Percentiles rank a stretch among this genome's conserved stretches.
These are phyloP conservation scores for Melanotaenia maccullochi DNA, from an alignment of 2,797 vertebrate genomes.

Conservation along the genomic window DNA sequence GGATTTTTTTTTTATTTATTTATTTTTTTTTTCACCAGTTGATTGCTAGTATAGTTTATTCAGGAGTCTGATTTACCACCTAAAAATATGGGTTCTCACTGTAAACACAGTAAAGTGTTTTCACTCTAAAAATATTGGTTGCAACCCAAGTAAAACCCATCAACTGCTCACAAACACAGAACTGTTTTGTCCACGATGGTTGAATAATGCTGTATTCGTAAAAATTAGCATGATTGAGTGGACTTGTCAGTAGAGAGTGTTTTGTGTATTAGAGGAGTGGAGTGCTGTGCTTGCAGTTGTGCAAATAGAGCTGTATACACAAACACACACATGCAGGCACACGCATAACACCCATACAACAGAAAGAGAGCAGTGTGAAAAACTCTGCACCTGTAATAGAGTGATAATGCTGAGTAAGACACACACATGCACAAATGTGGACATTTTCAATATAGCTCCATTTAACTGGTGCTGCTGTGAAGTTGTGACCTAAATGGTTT, in stretches of 20 bases:
- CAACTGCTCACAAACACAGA: conserved; percentile 49
- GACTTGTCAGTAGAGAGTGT: conserved; percentile 64
- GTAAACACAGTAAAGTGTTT: no score
- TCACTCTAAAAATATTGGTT: not conserved
- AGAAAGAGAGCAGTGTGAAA: conserved; percentile 39
- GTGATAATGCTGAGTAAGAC: conserved; percentile 78
- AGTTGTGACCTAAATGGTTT: conserved; percentile 71
- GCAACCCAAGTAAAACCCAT: conserved; percentile 21
- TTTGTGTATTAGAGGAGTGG: conserved; percentile 56
- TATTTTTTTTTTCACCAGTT: no score
- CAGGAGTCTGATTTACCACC: no score
- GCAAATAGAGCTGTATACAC: conserved; percentile 57
- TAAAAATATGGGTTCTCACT: not conserved
- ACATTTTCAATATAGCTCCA: conserved; percentile 44
- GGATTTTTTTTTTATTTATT: no score
- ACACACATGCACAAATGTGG: conserved; percentile 12
- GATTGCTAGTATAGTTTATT: no score
- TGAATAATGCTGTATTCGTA: conserved; percentile 69
- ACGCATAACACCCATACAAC: conserved; percentile 51
- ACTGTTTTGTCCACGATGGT: conserved; percentile 43
- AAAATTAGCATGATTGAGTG: conserved; percentile 77
- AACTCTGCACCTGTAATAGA: conserved; percentile 73
- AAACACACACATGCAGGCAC: conserved; percentile 53
- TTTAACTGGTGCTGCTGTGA: conserved; percentile 54
- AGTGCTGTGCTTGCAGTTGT: conserved; percentile 75